Conservation (phyloP, 2,888 invertebrate genomes). For the Auanema sp. region DNA sequence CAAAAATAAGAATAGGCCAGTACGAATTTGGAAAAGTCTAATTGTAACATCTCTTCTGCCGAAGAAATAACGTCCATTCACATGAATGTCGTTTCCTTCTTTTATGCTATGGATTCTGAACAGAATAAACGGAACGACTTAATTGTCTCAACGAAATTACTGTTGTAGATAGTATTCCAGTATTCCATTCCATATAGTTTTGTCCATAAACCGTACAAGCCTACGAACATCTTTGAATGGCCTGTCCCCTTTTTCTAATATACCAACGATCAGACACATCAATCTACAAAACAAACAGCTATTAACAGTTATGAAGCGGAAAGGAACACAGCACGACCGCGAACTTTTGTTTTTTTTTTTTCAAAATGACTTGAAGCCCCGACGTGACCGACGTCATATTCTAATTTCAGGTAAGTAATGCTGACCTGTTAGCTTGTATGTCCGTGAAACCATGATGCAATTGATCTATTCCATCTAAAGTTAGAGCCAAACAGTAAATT, state of each 20-base stretch:
- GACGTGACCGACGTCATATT: too few species aligned
- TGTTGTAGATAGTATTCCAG: slow-evolving; percentile 14
- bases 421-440: neutral
- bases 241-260: slow-evolving; percentile 19
- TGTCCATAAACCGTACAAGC: slow-evolving; percentile 15
- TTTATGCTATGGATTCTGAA: too few species aligned
- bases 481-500: slow-evolving; percentile 5
- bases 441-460: neutral
- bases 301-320: neutral
- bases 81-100: too few species aligned
- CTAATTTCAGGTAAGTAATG: too few species aligned
- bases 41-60: too few species aligned
- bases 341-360: neutral
- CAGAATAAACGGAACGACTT: too few species aligned
- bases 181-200: slow-evolving; percentile 12
- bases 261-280: slow-evolving; percentile 11
- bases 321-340: neutral
- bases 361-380: neutral
- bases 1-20: too few species aligned
- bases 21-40: too few species aligned
- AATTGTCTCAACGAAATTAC: slow-evolving; percentile 1
- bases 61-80: too few species aligned
- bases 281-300: slow-evolving; percentile 3
- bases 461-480: neutral
- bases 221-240: slow-evolving; percentile 19